Percentiles rank a stretch among this genome's conserved stretches.
Evolutionary conservation across 2,888 invertebrate species (phyloP).

Genomic region (Sphinx pinastri): DNA sequence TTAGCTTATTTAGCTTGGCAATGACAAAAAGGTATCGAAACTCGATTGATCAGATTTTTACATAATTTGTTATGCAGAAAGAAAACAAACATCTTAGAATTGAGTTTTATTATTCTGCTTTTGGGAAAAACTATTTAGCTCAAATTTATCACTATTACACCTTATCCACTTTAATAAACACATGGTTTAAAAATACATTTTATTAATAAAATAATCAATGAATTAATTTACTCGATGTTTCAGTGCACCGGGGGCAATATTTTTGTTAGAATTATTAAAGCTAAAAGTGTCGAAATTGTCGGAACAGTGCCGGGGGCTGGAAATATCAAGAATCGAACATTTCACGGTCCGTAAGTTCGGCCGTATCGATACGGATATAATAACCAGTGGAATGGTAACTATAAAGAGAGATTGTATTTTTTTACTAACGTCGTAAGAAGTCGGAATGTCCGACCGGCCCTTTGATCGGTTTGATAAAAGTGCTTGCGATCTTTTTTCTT

Average conservation of each 20-base stretch:
- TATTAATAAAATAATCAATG: neutral
- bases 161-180: too few relatives aligned
- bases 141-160: too few relatives aligned
- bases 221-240: neutral
- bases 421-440: conserved; percentile 83
- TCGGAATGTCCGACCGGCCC: conserved; percentile 81
- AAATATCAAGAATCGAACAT: conserved; percentile 74
- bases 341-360: conserved; percentile 80
- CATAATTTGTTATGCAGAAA: too few relatives aligned
- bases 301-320: conserved; percentile 65
- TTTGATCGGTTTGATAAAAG: conserved; percentile 83
- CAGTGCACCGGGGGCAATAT: neutral
- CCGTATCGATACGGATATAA: conserved; percentile 81
- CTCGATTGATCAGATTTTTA: too few relatives aligned
- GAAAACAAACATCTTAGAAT: too few relatives aligned
- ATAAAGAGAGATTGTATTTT: conserved; percentile 83
- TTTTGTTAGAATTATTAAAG: neutral
- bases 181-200: too few relatives aligned
- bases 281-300: conserved; percentile 38
- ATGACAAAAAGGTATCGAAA: too few relatives aligned
- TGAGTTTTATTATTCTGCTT: too few relatives aligned
- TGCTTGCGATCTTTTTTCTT: conserved; percentile 71
- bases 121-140: too few relatives aligned
- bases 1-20: too few relatives aligned
- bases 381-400: conserved; percentile 83